Evolutionary conservation across 2,797 vertebrate genomes (phyloP).

Genomic region (Macropus fuliginosus): DNA sequence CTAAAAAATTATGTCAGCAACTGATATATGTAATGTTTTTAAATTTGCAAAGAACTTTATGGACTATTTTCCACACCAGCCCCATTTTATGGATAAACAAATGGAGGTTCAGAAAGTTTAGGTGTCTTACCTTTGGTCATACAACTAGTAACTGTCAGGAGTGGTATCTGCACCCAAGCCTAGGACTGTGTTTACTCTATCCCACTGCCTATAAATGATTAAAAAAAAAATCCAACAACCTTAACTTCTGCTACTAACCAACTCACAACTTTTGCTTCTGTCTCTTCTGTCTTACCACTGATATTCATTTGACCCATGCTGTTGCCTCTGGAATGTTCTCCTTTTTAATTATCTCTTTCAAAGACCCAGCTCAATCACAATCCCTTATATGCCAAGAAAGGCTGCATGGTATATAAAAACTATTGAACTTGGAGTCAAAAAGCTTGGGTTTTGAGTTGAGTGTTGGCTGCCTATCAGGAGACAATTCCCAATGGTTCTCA

Average conservation of each 20-base stretch:
- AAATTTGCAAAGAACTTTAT: neutral
- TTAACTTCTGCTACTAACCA: neutral
- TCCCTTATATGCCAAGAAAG: neutral
- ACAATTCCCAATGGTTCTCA: neutral
- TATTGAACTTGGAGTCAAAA: neutral
- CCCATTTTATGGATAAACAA: neutral
- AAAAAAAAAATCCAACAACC: neutral
- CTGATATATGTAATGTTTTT: neutral
- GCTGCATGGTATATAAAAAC: neutral
- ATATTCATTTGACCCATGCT: neutral
- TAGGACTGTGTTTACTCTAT: neutral
- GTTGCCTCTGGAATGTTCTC: neutral
- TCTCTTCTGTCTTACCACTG: neutral
- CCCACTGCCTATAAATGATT: neutral
- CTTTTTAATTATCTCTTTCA: neutral
- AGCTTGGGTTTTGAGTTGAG: neutral
- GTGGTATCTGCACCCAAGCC: neutral
- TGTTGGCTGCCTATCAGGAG: neutral
- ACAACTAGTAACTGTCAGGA: neutral
- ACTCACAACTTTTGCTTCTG: neutral
- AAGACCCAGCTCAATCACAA: neutral
- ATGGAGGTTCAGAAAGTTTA: neutral
- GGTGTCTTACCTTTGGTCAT: neutral
- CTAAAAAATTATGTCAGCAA: neutral
- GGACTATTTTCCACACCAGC: neutral